Evolutionary conservation across 2,888 invertebrate species (phyloP).

Genomic region (Drepanosiphum platanoidis): DNA sequence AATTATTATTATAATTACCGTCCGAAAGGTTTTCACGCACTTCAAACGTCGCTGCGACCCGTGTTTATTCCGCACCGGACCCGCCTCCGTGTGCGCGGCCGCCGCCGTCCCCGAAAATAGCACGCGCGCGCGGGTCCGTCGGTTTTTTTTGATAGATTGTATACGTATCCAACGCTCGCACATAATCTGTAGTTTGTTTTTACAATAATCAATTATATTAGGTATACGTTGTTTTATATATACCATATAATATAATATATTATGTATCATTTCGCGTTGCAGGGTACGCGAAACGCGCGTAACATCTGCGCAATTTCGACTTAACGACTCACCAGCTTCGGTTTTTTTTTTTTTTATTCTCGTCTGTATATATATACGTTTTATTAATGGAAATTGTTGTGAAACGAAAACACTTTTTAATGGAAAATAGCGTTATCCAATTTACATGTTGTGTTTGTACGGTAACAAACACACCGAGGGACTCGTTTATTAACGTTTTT

Average conservation of each 20-base stretch:
- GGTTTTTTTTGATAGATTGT: slow-evolving; percentile 26
- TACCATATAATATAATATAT: no score
- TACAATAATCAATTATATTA: slow-evolving; percentile 42
- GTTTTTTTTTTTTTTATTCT: not conserved
- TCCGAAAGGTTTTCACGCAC: slow-evolving; percentile 55
- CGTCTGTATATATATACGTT: not conserved
- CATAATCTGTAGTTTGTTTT: slow-evolving; percentile 28
- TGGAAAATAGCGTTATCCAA: slow-evolving; percentile 50
- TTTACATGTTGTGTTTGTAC: slow-evolving; percentile 55
- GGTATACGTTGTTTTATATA: slow-evolving; percentile 23
- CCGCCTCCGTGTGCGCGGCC: no score
- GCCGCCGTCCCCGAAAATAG: slow-evolving; percentile 35
- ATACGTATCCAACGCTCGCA: not conserved
- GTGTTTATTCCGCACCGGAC: not conserved
- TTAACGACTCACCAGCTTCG: slow-evolving; percentile 5
- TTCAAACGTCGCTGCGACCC: slow-evolving; percentile 11
- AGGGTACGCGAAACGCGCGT: not conserved
- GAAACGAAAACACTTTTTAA: slow-evolving; percentile 55
- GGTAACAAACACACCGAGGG: slow-evolving; percentile 22
- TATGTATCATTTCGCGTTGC: not conserved
- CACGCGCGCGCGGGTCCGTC: not conserved
- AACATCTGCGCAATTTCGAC: slow-evolving; percentile 30
- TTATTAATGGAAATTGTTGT: slow-evolving; percentile 41
- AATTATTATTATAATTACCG: slow-evolving; percentile 12
- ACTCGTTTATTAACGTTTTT: slow-evolving; percentile 42